A percentile compares a stretch with the other conserved stretches of the same genome.
Conservation (phyloP, 2,113 vertebrate species). For the Lanius ludovicianus region DNA sequence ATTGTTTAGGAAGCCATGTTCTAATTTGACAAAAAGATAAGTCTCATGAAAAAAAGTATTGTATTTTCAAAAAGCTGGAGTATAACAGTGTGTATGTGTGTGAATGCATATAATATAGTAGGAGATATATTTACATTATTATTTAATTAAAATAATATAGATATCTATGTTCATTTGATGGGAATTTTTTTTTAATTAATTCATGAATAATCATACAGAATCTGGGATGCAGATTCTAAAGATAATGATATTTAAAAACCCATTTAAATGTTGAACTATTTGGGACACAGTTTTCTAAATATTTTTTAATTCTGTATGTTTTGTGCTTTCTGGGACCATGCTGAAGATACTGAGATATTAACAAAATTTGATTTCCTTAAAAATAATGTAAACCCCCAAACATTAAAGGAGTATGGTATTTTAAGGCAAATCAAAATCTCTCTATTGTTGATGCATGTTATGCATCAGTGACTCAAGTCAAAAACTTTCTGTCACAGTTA, state of each 20-base stretch:
- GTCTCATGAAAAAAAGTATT: background rate
- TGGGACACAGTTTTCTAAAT: background rate
- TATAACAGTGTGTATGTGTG: background rate
- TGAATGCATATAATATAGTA: background rate
- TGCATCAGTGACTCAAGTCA: background rate
- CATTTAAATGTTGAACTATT: background rate
- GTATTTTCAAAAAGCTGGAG: background rate
- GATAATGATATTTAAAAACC: background rate
- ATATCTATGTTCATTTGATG: background rate
- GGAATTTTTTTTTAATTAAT: background rate
- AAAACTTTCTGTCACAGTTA: background rate
- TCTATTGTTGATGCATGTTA: background rate
- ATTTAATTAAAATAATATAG: background rate
- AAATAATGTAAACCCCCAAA: background rate
- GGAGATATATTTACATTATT: background rate
- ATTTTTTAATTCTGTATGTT: background rate
- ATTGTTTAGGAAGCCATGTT: background rate
- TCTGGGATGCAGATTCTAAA: background rate
- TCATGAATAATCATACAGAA: background rate
- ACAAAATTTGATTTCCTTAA: background rate
- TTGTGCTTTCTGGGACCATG: background rate
- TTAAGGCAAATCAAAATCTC: background rate
- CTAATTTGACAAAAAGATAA: background rate
- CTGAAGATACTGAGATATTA: background rate
- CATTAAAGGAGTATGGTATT: background rate